Evolutionary conservation across 2,797 vertebrate species (phyloP), one percentile per base, ranked within the genome.

Genomic region (Enteromius trimaculatus): DNA sequence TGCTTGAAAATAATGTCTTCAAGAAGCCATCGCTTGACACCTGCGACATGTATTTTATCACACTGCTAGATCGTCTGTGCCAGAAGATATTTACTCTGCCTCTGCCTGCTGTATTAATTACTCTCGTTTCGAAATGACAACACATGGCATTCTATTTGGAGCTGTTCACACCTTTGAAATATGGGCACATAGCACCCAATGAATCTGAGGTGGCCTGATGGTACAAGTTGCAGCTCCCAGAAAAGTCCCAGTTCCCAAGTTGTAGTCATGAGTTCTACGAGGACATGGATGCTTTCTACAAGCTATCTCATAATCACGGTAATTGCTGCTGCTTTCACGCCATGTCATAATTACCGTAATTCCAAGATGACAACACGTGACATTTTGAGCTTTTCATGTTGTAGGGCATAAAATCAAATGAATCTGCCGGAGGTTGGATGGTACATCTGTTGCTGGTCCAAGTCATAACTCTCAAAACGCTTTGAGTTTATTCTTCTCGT

Each of bases 1-100:
- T 64, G 71, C 29, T 2, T 26, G 51, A 62, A 34, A 58, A 76
- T 10, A n/a, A 64, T 51, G 81, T 81, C 49, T 77, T 80, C n/a
- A 77, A 60, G 58, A 51, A 51, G 31, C 64, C 44, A 31, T 81
- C 53, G 16, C 77, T 79, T 75, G 79, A 77, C 75, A 77, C 58
- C 49, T 85, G 14, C 71, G 84, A 88, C 86, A 86, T 84, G 65
- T 87, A 62, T 84, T 86, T 87, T 69, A 84, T 65, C 75, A 82
- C 29, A 11, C 78, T 79, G 87, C 76, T 83, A 79, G 82, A 77
- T 71, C 19, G 66, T 68, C 60, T 47, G 31, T 72, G 82, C 70
- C 82, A 60, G 69, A 77, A 77, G 64, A 76, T 80, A 80, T 81
- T 31, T 62, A 80, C 68, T 71, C n/a, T 58, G 44, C 34, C 23